phyloP scores from a whole-genome alignment of 2,888 invertebrate genomes.

The Netelia virgata region DNA sequence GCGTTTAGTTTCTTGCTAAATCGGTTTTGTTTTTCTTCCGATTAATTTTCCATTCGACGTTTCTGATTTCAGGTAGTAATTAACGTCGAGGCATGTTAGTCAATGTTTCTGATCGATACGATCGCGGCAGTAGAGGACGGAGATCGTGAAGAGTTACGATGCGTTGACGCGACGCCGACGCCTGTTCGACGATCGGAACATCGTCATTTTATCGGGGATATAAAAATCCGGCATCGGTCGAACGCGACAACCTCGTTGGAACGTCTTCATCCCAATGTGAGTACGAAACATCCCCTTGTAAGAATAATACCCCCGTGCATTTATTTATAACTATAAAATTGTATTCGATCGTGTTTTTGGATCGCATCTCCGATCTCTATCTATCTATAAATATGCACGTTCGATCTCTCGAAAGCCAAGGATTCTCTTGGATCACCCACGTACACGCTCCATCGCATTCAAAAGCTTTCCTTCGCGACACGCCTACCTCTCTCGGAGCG shows the following conservation, averaged over 20 bases:
- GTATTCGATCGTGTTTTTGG: too few relatives aligned
- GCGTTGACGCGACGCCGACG: slow-evolving; percentile 60
- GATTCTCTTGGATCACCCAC: slow-evolving; percentile 27
- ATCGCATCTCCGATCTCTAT: not conserved
- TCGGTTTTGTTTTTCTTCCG: not conserved
- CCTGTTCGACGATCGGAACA: slow-evolving; percentile 52
- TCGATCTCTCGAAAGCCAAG: slow-evolving; percentile 37
- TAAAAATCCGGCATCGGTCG: slow-evolving; percentile 50
- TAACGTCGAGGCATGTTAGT: slow-evolving; percentile 24
- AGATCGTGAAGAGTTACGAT: slow-evolving; percentile 51
- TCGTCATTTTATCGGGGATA: slow-evolving; percentile 52
- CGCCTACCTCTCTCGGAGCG: slow-evolving; percentile 7
- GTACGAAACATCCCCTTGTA: slow-evolving; percentile 34
- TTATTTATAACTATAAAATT: slow-evolving; percentile 1
- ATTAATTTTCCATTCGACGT: slow-evolving; percentile 2
- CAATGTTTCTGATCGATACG: slow-evolving; percentile 48
- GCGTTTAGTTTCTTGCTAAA: too few relatives aligned
- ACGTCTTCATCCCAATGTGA: slow-evolving; percentile 54
- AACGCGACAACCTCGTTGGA: slow-evolving; percentile 48
- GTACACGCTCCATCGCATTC: slow-evolving; percentile 20
- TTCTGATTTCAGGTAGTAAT: slow-evolving; percentile 51
- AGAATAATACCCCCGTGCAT: slow-evolving; percentile 3
- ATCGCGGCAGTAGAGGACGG: slow-evolving; percentile 39
- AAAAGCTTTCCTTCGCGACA: slow-evolving; percentile 4
- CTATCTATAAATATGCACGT: slow-evolving; percentile 1